Percentiles rank a stretch among this genome's conserved stretches.
Conservation (phyloP, 2,113 vertebrate species). For the Ranitomeya variabilis region DNA sequence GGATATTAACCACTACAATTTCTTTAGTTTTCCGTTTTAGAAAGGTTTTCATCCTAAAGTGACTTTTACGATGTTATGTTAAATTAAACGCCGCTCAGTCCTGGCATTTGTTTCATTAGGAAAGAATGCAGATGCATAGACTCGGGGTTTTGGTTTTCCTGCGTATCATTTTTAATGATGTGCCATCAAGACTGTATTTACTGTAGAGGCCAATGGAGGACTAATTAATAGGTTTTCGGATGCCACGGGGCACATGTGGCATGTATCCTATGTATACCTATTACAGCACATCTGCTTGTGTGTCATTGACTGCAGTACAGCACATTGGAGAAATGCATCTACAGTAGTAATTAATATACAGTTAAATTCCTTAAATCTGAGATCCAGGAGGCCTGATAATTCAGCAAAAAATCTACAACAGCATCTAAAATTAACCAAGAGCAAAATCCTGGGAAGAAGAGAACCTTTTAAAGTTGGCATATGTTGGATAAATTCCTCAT, state of each 20-base stretch:
- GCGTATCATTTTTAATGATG: neutral
- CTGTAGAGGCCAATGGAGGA: neutral
- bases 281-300: neutral
- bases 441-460: neutral
- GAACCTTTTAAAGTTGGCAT: too few species aligned
- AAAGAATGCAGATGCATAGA: conserved; percentile 4
- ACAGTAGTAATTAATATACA: neutral
- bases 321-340: neutral
- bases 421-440: neutral
- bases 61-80: conserved; percentile 22
- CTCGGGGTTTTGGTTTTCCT: neutral
- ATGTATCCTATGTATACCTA: neutral
- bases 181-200: neutral
- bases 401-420: neutral
- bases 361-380: neutral
- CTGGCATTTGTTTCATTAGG: conserved; percentile 12
- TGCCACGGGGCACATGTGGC: neutral
- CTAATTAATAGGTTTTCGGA: neutral
- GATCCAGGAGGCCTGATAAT: neutral
- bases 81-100: neutral
- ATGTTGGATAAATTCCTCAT: too few species aligned
- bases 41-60: conserved; percentile 2
- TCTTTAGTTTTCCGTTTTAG: conserved; percentile 9
- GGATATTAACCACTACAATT: conserved; percentile 12
- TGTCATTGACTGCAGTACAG: neutral